These are phyloP conservation scores for Melipona beecheii DNA, from an alignment of 2,888 invertebrate species.

Conservation along the genomic window DNA sequence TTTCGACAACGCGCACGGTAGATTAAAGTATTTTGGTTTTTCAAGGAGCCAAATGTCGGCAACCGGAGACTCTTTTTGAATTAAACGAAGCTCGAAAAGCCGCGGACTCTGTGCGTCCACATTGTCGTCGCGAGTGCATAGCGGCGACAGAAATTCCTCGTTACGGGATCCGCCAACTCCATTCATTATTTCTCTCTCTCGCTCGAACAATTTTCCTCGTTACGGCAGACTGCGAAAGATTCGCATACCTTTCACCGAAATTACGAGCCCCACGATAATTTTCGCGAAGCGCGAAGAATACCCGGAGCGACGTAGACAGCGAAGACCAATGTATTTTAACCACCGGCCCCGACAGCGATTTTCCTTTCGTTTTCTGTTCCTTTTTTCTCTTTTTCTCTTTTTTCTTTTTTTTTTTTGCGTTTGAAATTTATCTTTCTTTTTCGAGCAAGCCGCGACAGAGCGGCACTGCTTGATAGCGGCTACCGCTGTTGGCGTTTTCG, in stretches of 20 bases:
- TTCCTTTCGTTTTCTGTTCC: slow-evolving; percentile 18
- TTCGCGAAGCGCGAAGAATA: slow-evolving; percentile 65
- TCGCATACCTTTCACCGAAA: slow-evolving; percentile 47
- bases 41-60: not conserved
- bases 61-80: slow-evolving; percentile 16
- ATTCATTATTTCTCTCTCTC: slow-evolving; percentile 53
- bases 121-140: slow-evolving; percentile 7
- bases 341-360: slow-evolving; percentile 39
- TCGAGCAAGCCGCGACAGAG: slow-evolving; percentile 52
- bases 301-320: slow-evolving; percentile 22
- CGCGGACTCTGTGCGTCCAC: slow-evolving; percentile 16
- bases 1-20: no score
- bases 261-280: slow-evolving; percentile 65
- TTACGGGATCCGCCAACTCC: slow-evolving; percentile 52
- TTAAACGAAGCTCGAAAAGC: not conserved
- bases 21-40: not conserved
- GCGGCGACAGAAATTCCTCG: slow-evolving; percentile 59
- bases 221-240: slow-evolving; percentile 53
- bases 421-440: slow-evolving; percentile 66
- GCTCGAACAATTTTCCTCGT: slow-evolving; percentile 54
- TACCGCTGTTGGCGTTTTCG: slow-evolving; percentile 59
- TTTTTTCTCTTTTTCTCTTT: not conserved
- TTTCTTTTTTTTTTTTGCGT: slow-evolving; percentile 11
- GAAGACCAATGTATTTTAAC: slow-evolving; percentile 67
- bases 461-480: slow-evolving; percentile 67